Evolutionary conservation across 2,888 invertebrate species (phyloP).

Genomic region (Tenthredo amoena): DNA sequence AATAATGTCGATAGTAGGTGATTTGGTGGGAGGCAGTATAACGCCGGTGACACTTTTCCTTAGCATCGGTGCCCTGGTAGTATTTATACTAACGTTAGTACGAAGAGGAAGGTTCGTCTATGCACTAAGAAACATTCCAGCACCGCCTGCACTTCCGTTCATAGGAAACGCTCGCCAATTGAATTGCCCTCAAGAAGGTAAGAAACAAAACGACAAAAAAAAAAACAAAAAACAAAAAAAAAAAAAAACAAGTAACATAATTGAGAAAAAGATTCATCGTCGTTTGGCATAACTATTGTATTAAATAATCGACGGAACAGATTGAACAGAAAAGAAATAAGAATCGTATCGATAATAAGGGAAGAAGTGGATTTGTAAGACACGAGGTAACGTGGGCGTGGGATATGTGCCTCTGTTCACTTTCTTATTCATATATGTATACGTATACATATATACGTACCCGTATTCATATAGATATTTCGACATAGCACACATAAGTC

Average conservation of each 20-base stretch:
- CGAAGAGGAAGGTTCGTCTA: conserved; percentile 67
- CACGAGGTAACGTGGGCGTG: not conserved
- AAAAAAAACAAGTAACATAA: not conserved
- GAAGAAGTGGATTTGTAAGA: not conserved
- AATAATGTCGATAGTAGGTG: not conserved
- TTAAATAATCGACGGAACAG: not conserved
- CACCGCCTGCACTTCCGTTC: conserved; percentile 72
- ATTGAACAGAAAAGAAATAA: not conserved
- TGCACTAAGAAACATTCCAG: conserved; percentile 69
- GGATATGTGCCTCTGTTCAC: not conserved
- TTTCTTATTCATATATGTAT: not conserved
- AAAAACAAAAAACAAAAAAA: not conserved
- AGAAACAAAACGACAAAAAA: conserved; percentile 41
- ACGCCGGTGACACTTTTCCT: conserved; percentile 44
- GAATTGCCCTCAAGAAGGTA: conserved; percentile 74
- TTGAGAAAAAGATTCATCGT: too few relatives aligned
- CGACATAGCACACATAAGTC: not conserved
- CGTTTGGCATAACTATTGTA: too few relatives aligned
- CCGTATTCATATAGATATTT: not conserved
- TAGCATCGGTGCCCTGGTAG: conserved; percentile 56
- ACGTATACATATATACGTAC: too few relatives aligned
- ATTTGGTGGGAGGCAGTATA: conserved; percentile 33
- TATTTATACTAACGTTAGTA: conserved; percentile 60
- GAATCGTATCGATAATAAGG: not conserved
- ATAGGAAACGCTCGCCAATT: conserved; percentile 75